Percentiles rank a stretch among this genome's conserved stretches.
Evolutionary conservation across 2,113 vertebrate species (phyloP).

Genomic region (Labeo rohita): DNA sequence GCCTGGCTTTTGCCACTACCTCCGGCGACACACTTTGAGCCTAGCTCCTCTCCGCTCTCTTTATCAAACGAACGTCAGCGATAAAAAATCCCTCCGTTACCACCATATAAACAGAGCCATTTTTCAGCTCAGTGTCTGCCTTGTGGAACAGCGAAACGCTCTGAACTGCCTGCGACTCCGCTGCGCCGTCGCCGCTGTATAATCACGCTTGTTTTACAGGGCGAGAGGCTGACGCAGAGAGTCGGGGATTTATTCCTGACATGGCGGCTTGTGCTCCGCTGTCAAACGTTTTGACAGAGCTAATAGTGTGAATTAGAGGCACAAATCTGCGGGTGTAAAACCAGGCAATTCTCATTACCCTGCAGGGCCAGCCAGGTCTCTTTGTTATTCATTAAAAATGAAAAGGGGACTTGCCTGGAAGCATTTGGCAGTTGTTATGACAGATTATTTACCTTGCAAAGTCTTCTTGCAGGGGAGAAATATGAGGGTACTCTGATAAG

Average conservation of each 20-base stretch:
- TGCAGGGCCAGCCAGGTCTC: slow-evolving; percentile 25
- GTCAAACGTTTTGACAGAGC: slow-evolving; percentile 45
- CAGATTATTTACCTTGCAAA: slow-evolving; percentile 52
- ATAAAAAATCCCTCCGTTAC: slow-evolving; percentile 24
- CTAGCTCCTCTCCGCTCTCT: background rate
- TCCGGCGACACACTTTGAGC: background rate
- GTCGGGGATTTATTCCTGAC: slow-evolving; percentile 45
- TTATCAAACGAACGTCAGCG: slow-evolving; percentile 20
- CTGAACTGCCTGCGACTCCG: background rate
- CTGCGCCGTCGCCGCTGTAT: background rate
- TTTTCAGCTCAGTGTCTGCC: slow-evolving; percentile 20
- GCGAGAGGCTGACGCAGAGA: slow-evolving; percentile 1
- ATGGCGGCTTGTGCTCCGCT: slow-evolving; percentile 36
- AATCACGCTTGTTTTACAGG: slow-evolving; percentile 41
- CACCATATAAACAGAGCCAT: slow-evolving; percentile 36
- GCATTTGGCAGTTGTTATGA: slow-evolving; percentile 46
- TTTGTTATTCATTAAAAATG: slow-evolving; percentile 55
- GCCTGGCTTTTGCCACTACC: background rate
- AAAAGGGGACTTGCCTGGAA: slow-evolving; percentile 41
- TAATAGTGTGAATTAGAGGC: slow-evolving; percentile 43
- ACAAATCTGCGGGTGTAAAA: slow-evolving; percentile 43
- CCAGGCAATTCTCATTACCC: slow-evolving; percentile 40
- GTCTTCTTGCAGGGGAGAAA: slow-evolving; percentile 13
- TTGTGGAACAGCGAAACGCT: background rate
- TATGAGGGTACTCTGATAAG: slow-evolving; percentile 5